Conservation (phyloP, 2,888 invertebrate genomes). For the Ischnus inquisitorius region DNA sequence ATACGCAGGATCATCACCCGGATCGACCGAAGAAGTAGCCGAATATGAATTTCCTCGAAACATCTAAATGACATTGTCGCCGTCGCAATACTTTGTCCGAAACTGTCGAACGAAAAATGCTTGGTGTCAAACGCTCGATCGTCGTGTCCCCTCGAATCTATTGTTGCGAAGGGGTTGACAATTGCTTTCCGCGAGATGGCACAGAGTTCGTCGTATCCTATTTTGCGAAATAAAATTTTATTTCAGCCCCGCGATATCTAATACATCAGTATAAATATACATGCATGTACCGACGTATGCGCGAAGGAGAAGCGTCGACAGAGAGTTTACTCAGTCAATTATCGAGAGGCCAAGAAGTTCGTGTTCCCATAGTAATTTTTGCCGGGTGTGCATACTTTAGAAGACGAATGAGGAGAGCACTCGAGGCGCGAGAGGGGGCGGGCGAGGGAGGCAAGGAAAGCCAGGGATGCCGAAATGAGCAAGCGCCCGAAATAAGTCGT, state of each 20-base stretch:
- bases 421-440: not conserved
- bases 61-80: not conserved
- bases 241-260: not conserved
- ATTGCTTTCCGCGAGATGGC: conserved; percentile 32
- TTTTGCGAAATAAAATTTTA: conserved; percentile 44
- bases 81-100: not conserved
- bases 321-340: conserved; percentile 65
- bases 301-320: conserved; percentile 29
- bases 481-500: conserved; percentile 72
- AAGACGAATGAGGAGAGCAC: conserved; percentile 13
- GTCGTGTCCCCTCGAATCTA: no score
- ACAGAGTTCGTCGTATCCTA: conserved; percentile 18
- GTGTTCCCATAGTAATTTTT: conserved; percentile 66
- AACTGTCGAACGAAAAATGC: not conserved
- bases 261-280: not conserved
- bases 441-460: conserved; percentile 39
- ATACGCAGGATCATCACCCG: no score
- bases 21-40: no score
- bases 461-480: conserved; percentile 67
- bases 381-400: conserved; percentile 68
- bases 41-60: not conserved
- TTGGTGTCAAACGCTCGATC: not conserved
- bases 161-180: not conserved
- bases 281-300: not conserved
- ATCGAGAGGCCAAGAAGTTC: conserved; percentile 57